These are phyloP conservation scores for Sebastes goodei DNA, from an alignment of 2,797 vertebrate species.

Conservation along the genomic window DNA sequence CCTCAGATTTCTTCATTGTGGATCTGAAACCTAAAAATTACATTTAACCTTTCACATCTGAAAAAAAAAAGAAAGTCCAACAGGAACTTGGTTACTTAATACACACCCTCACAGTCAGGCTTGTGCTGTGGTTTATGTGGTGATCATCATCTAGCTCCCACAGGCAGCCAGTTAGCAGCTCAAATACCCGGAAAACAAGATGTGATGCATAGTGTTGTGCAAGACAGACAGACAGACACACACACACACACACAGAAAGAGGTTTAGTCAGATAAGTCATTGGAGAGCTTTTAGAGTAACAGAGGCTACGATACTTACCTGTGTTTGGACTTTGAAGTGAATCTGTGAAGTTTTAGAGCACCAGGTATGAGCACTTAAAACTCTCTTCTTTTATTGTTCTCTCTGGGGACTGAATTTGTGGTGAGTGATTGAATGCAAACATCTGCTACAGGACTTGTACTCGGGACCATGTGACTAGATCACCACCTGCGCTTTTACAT, in stretches of 20 bases:
- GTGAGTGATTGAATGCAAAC: conserved; percentile 2
- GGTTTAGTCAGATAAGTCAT: background rate
- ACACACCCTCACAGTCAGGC: background rate
- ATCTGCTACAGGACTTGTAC: background rate
- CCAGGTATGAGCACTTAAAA: conserved; percentile 26
- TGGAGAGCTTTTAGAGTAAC: background rate
- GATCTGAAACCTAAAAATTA: background rate
- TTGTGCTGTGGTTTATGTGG: conserved; percentile 50
- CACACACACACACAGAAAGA: background rate
- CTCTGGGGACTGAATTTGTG: background rate
- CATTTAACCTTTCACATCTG: background rate
- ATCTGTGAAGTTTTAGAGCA: background rate
- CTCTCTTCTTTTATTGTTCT: background rate
- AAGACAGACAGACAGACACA: conserved; percentile 27
- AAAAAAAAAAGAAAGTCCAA: background rate
- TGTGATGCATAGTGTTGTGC: conserved; percentile 44
- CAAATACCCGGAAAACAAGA: conserved; percentile 42
- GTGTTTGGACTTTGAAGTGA: background rate
- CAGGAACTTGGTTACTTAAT: conserved; percentile 35
- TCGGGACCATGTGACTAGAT: background rate
- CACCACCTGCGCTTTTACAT: background rate
- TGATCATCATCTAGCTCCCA: background rate
- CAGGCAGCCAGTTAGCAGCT: background rate
- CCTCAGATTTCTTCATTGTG: background rate
- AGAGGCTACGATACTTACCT: background rate